Percentiles rank a stretch among this genome's conserved stretches.
phyloP scores from a whole-genome alignment of 2,888 invertebrate species.

The Heliconius hortense region DNA sequence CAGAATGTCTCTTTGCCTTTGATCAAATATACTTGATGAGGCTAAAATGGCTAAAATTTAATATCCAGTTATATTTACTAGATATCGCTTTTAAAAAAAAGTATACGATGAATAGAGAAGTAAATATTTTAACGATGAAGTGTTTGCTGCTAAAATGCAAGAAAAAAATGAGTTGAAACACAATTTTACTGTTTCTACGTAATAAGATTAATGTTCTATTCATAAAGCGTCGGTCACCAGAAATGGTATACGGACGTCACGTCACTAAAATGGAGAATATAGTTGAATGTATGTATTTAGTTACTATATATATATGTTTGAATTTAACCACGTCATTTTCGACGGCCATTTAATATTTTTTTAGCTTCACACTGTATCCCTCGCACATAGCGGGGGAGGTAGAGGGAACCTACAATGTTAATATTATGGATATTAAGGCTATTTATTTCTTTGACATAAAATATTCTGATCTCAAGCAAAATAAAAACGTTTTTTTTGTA shows the following conservation, averaged over 20 bases:
- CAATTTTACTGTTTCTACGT: background rate
- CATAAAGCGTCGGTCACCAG: background rate
- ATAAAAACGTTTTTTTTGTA: background rate
- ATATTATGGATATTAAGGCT: too few species aligned
- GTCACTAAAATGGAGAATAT: slow-evolving; percentile 3
- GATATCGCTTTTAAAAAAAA: too few species aligned
- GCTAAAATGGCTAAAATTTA: too few species aligned
- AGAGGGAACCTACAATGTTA: background rate
- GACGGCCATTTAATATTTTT: background rate
- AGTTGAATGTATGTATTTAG: background rate
- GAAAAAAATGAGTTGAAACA: background rate
- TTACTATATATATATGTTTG: background rate
- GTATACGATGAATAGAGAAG: background rate
- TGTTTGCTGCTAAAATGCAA: background rate
- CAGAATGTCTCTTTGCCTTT: too few species aligned
- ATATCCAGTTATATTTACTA: too few species aligned
- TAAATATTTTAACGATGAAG: background rate
- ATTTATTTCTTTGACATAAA: too few species aligned
- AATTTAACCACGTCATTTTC: background rate
- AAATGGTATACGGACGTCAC: slow-evolving; percentile 15
- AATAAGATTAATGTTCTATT: slow-evolving; percentile 14
- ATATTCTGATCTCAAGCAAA: too few species aligned
- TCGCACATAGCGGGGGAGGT: background rate
- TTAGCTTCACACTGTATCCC: background rate
- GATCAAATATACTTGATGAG: too few species aligned